Percentiles rank a stretch among this genome's conserved stretches.
Conservation (phyloP, 2,113 vertebrate species). For the Paramormyrops kingsleyae region DNA sequence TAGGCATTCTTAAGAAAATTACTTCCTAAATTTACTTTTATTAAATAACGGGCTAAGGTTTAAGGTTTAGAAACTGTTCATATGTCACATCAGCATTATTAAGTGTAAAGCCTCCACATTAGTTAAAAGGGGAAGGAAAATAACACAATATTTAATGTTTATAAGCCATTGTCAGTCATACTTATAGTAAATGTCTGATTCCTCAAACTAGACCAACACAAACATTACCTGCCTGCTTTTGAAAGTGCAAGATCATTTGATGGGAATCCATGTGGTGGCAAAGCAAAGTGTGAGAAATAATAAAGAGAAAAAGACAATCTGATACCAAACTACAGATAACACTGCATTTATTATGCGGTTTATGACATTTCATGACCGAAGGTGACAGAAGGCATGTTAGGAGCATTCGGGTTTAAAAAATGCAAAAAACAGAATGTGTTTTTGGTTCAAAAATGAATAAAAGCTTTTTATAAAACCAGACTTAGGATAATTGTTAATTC, state of each 20-base stretch:
- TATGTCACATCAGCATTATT: conserved; percentile 35
- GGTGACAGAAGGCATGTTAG: background rate
- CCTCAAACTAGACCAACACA: background rate
- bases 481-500: background rate
- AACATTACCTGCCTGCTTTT: background rate
- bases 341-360: background rate
- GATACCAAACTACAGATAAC: background rate
- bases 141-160: background rate
- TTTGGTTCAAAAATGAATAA: background rate
- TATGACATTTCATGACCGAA: background rate
- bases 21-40: conserved; percentile 46
- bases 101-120: conserved; percentile 48
- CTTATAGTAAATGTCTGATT: background rate
- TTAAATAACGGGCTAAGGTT: conserved; percentile 42
- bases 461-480: background rate
- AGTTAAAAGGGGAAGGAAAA: conserved; percentile 41
- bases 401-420: background rate
- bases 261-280: background rate
- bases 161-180: background rate
- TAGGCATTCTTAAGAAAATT: conserved; percentile 56
- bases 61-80: conserved; percentile 49
- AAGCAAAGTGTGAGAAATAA: background rate
- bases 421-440: background rate
- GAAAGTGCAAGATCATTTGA: background rate
- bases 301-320: background rate